Evolutionary conservation across 2,888 invertebrate species (phyloP).

Genomic region (Theristus sp.): DNA sequence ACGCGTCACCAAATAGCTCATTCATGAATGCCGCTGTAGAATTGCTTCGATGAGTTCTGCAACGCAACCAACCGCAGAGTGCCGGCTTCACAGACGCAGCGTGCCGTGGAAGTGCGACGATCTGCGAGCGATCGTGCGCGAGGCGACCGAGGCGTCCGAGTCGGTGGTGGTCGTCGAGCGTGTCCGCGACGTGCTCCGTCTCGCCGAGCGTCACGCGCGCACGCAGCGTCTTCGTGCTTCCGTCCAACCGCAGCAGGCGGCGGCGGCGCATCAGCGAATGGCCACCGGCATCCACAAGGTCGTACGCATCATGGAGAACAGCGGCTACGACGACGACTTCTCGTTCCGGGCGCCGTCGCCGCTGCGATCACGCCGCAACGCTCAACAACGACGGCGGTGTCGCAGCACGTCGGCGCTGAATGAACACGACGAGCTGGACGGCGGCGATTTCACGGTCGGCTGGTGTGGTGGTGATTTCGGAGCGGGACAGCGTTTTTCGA

Average conservation of each 20-base stretch:
- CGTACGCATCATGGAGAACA: constrained; percentile 1
- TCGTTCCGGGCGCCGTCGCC: background rate
- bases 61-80: too few species aligned
- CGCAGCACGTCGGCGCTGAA: background rate
- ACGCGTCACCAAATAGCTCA: too few species aligned
- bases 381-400: background rate
- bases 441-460: background rate
- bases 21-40: too few species aligned
- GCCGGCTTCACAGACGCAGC: too few species aligned
- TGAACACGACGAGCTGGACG: background rate
- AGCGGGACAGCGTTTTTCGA: too few species aligned
- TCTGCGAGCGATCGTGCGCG: background rate
- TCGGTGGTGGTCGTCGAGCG: background rate
- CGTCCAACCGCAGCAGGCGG: background rate
- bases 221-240: background rate
- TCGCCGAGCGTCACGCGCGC: background rate
- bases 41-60: too few species aligned
- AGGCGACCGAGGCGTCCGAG: background rate
- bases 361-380: too few species aligned
- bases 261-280: background rate
- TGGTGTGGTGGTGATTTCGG: too few species aligned
- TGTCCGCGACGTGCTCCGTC: background rate
- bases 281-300: background rate
- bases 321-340: constrained; percentile 7
- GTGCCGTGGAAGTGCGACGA: background rate